phyloP scores from a whole-genome alignment of 2,888 invertebrate genomes.

The Onchidella celtica region DNA sequence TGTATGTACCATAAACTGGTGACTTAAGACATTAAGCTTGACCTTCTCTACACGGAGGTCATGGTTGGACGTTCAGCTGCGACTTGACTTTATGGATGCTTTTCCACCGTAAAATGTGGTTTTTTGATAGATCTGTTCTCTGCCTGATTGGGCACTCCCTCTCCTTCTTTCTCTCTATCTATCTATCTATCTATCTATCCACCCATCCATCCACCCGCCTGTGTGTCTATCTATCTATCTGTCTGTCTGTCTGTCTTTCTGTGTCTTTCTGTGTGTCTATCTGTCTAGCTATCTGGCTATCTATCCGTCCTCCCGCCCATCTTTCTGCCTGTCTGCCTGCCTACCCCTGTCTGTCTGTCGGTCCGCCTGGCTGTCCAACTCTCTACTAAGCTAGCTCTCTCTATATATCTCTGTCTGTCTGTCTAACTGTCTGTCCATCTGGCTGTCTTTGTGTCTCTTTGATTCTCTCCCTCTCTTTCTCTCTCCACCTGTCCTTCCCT shows the following conservation, averaged over 20 bases:
- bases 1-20: too few species aligned
- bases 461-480: slow-evolving; percentile 10
- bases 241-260: neutral
- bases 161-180: neutral
- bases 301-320: slow-evolving; percentile 12
- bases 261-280: neutral
- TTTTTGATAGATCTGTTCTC: too few species aligned
- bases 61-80: too few species aligned
- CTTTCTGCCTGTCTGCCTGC: neutral
- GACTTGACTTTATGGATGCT: too few species aligned
- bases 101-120: too few species aligned
- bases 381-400: neutral
- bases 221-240: neutral
- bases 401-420: slow-evolving; percentile 3
- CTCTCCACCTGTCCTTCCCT: neutral
- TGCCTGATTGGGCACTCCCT: too few species aligned
- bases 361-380: neutral
- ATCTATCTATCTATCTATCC: slow-evolving; percentile 1
- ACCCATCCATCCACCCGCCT: neutral
- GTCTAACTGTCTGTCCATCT: neutral
- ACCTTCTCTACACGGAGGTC: too few species aligned
- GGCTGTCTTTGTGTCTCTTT: neutral
- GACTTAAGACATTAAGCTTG: too few species aligned
- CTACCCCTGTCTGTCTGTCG: neutral
- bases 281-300: neutral